phyloP scores from a whole-genome alignment of 2,113 vertebrate species.

The Cyphomyrus plagiostoma region DNA sequence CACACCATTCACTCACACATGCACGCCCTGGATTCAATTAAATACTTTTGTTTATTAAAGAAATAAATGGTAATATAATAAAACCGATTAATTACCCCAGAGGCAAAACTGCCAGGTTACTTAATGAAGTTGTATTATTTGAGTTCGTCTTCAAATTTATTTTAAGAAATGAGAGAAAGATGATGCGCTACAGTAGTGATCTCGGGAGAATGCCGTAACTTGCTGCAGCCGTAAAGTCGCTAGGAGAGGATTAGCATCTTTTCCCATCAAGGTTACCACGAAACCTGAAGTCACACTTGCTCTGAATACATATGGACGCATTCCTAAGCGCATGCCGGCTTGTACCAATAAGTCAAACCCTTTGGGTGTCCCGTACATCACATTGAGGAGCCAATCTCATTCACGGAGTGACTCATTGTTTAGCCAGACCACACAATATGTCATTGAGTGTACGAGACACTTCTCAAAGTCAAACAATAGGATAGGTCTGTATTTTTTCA shows the following conservation, averaged over 20 bases:
- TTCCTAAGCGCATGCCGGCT: background rate
- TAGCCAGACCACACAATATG: background rate
- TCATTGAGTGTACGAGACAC: background rate
- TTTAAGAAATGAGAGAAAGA: background rate
- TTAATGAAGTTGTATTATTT: background rate
- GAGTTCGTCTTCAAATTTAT: background rate
- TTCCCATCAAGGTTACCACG: background rate
- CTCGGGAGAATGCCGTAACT: background rate
- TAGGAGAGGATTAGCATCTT: background rate
- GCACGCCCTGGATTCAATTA: background rate
- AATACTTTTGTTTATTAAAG: background rate
- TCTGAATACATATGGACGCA: background rate
- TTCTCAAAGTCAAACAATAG: background rate
- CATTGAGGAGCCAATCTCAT: background rate
- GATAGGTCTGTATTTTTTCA: background rate
- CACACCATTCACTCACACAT: background rate
- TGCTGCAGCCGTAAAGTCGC: background rate
- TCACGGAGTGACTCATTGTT: background rate
- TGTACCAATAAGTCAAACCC: background rate
- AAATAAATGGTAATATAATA: background rate
- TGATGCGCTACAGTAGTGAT: background rate
- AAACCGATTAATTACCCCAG: background rate
- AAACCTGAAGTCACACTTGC: background rate
- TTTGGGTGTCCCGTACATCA: background rate
- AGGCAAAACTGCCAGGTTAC: background rate